Percentiles rank a stretch among this genome's conserved stretches.
Conservation (phyloP, 2,113 vertebrate species). For the Taurulus bubalis region DNA sequence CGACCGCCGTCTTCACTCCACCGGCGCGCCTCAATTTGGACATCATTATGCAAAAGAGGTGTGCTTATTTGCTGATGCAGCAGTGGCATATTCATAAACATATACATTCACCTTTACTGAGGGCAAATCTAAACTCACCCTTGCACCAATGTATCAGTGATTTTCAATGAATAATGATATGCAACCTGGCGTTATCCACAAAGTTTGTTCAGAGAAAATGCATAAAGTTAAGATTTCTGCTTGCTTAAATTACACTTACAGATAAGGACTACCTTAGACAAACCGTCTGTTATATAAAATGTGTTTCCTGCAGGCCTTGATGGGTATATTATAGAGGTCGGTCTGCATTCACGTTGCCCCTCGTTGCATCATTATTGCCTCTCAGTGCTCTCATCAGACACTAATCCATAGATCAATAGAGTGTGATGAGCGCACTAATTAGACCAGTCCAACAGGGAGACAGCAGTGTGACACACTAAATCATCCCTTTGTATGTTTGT, state of each 20-base stretch:
- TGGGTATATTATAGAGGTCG: neutral
- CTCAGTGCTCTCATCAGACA: conserved; percentile 43
- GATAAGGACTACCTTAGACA: conserved; percentile 8
- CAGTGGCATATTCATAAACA: conserved; percentile 29
- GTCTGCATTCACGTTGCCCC: conserved; percentile 32
- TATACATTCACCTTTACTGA: conserved; percentile 26
- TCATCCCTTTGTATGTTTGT: neutral
- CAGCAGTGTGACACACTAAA: neutral
- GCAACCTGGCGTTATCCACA: neutral
- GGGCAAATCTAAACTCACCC: conserved; percentile 24
- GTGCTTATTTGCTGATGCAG: conserved; percentile 14
- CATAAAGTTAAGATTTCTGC: conserved; percentile 8
- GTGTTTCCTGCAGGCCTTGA: conserved; percentile 23
- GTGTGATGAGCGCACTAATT: conserved; percentile 55
- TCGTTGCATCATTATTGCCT: conserved; percentile 67
- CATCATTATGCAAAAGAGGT: conserved; percentile 24
- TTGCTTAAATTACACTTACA: neutral
- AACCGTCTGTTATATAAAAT: neutral
- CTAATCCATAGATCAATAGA: conserved; percentile 69
- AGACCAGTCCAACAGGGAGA: conserved; percentile 23
- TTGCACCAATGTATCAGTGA: neutral
- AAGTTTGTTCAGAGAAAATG: conserved; percentile 9
- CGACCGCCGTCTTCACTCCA: neutral
- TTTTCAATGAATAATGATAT: conserved; percentile 39
- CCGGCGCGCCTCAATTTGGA: conserved; percentile 6